A percentile compares a stretch with the other conserved stretches of the same genome.
These are phyloP conservation scores for Unio delphinus DNA, from an alignment of 2,888 invertebrate species.

Conservation along the genomic window DNA sequence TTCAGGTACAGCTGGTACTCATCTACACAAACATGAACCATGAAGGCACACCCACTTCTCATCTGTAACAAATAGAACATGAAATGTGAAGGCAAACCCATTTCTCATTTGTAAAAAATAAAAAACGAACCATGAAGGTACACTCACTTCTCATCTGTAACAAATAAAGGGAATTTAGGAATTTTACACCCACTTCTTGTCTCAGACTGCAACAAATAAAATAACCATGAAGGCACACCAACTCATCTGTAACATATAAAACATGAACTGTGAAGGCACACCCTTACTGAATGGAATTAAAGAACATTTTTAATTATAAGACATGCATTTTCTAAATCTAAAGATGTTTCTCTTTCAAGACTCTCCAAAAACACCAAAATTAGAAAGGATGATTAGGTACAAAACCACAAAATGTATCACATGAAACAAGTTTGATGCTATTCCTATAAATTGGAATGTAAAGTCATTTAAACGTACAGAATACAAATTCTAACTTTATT, in stretches of 20 bases:
- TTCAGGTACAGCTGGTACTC: slow-evolving; percentile 92
- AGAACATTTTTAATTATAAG: no score
- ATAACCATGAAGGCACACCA: slow-evolving; percentile 92
- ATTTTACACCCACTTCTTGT: slow-evolving; percentile 82
- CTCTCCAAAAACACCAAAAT: no score
- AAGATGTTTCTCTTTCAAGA: no score
- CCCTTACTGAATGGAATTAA: slow-evolving; percentile 62
- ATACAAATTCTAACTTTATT: no score
- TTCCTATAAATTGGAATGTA: no score
- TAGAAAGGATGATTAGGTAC: no score
- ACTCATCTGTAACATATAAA: slow-evolving; percentile 75
- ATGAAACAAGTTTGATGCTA: no score
- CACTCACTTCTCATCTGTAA: slow-evolving; percentile 82
- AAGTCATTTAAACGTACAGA: no score
- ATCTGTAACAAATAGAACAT: slow-evolving; percentile 78
- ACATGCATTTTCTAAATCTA: no score
- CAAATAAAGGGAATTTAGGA: slow-evolving; percentile 72
- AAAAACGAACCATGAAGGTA: slow-evolving; percentile 91
- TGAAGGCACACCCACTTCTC: slow-evolving; percentile 89
- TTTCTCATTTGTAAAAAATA: slow-evolving; percentile 76
- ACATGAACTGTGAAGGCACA: slow-evolving; percentile 93
- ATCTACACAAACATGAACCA: slow-evolving; percentile 94
- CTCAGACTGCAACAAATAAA: slow-evolving; percentile 68
- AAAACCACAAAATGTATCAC: no score
- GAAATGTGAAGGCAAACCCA: slow-evolving; percentile 90